A percentile compares a stretch with the other conserved stretches of the same genome.
These are phyloP conservation scores for Acrossocheilus wenchowensis DNA, from an alignment of 2,797 vertebrate species.

Conservation along the genomic window DNA sequence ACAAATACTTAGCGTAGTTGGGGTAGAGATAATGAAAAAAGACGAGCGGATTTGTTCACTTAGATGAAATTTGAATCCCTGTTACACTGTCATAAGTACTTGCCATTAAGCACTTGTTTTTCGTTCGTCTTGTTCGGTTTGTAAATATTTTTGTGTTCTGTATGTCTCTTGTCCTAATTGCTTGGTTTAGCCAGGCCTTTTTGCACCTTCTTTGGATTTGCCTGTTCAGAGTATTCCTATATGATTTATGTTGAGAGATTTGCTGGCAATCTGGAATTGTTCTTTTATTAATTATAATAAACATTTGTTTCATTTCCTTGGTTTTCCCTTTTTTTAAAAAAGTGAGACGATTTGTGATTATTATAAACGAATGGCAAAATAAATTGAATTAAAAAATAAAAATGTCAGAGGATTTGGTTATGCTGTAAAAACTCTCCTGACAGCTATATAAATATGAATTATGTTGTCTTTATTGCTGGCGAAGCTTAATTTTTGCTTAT, in stretches of 20 bases:
- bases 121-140: constrained; percentile 72
- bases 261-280: constrained; percentile 87
- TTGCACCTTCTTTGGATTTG: constrained; percentile 78
- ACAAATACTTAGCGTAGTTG: constrained; percentile 39
- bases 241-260: constrained; percentile 76
- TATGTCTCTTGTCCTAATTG: constrained; percentile 52
- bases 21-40: constrained; percentile 39
- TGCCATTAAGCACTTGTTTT: constrained; percentile 77
- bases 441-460: neutral
- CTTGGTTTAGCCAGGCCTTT: constrained; percentile 71
- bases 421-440: neutral
- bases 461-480: neutral
- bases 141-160: constrained; percentile 83
- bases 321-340: constrained; percentile 79
- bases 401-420: neutral
- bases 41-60: constrained; percentile 59
- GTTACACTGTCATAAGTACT: constrained; percentile 74
- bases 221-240: constrained; percentile 72
- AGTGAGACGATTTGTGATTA: constrained; percentile 56
- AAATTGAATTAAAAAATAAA: neutral
- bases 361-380: constrained; percentile 18
- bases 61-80: constrained; percentile 71
- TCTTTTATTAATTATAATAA: constrained; percentile 84
- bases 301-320: constrained; percentile 55
- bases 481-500: neutral